Evolutionary conservation across 2,888 invertebrate genomes (phyloP), one percentile per base, ranked within the genome.

Genomic region (Julus scanicus): DNA sequence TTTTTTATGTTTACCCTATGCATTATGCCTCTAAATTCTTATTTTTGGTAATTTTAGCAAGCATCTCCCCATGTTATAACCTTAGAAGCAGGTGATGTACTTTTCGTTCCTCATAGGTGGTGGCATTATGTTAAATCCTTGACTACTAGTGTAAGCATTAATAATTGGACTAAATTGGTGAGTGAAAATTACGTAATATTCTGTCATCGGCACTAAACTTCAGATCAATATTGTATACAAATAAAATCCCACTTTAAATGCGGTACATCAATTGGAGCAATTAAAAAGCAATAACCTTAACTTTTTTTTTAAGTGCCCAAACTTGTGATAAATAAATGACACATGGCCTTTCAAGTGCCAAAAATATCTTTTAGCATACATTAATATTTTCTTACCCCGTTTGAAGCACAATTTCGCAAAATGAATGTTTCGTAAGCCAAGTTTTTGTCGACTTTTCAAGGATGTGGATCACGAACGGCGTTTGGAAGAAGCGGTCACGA

Each of bases 91-190:
- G 97, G 98, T 0, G 97, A 99, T 92, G 96, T 97, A 0, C 93
- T 99, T 57, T 94, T 96, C 91, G 96, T 99, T 9, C 99, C 99
- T 0, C 94, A 94, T 89, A 96, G 96, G 89, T 99, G 99, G 98
- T 99, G 99, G 99, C 99, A 99, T 93, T 98, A 96, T 93, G 99
- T 98, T 0, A 96, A 97, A 92, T 94, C 94, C 89, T 89, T 92
- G n/a, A 92, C 93, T 20, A 92, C 93, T 11, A 93, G 94, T 71
- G 91, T 95, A 71, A 94, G 94, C 90, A 92, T 95, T n/a, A 97
- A 98, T 91, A 92, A 95, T 53, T 96, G 97, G 93, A 92, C 98
- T 90, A 96, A 96, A 85, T 92, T 96, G 92, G 95, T 95, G 93
- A 92, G 57, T 80, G 17, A 40, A 6, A 71, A 20, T 5, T 71